Conservation (phyloP, 2,888 invertebrate genomes). For the Drosophila nr. perissopoda region DNA sequence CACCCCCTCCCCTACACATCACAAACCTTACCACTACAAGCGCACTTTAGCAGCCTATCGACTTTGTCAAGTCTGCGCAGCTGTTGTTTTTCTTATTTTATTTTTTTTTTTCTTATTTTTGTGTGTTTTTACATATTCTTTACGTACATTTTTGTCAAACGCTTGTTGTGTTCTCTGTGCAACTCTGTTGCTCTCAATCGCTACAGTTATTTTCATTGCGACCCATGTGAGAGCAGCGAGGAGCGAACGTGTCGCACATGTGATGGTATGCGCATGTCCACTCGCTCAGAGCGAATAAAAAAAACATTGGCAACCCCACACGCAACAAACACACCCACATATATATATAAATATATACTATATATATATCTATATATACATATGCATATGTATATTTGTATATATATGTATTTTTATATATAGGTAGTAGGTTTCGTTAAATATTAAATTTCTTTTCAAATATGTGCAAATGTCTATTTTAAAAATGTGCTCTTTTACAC, state of each 20-base stretch:
- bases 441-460: constrained; percentile 62
- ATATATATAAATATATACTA: constrained; percentile 9
- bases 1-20: constrained; percentile 3
- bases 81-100: constrained; percentile 58
- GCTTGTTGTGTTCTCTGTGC: constrained; percentile 35
- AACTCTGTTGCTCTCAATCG: constrained; percentile 41
- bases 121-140: constrained; percentile 39
- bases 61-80: constrained; percentile 73
- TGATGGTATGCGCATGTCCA: constrained; percentile 66
- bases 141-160: constrained; percentile 39
- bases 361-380: constrained; percentile 3
- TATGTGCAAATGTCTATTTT: constrained; percentile 63
- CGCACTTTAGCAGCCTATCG: constrained; percentile 28
- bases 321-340: constrained; percentile 30
- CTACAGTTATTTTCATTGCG: constrained; percentile 68
- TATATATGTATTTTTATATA: neutral
- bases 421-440: constrained; percentile 46
- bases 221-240: constrained; percentile 52
- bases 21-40: neutral
- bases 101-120: constrained; percentile 2
- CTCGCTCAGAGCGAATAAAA: constrained; percentile 59
- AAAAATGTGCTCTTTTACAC: constrained; percentile 48
- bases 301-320: constrained; percentile 66
- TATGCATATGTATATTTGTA: neutral
- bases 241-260: constrained; percentile 48